Evolutionary conservation across 37 sponge, comb jelly and placozoan genomes (phyloP).

Genomic region (Bolinopsis microptera): DNA sequence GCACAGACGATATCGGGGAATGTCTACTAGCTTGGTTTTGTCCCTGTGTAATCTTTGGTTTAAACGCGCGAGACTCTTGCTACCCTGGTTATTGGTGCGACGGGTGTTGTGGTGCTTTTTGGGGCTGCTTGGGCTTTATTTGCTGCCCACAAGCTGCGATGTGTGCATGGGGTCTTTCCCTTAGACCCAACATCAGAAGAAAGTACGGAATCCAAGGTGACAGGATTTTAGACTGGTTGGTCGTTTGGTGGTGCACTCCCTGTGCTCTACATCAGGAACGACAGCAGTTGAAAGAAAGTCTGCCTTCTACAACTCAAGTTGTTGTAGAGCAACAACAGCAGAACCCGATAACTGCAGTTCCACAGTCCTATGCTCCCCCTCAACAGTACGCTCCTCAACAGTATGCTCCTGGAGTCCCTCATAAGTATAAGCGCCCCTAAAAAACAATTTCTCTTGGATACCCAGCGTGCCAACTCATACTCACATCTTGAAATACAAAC

Average conservation of each 20-base stretch:
- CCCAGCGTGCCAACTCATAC: no score
- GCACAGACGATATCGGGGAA: not conserved
- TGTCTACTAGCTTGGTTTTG: not conserved
- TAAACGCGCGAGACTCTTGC: not conserved
- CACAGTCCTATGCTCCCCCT: not conserved
- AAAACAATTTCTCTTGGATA: no score
- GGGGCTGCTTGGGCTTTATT: not conserved
- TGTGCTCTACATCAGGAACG: not conserved
- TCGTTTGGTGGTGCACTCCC: not conserved
- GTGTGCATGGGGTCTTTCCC: not conserved
- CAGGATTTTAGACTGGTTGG: not conserved
- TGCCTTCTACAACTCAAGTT: not conserved
- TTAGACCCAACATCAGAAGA: slow-evolving; percentile 18
- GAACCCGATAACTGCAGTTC: not conserved
- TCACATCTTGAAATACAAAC: no score
- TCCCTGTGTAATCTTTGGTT: not conserved
- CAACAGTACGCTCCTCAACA: not conserved
- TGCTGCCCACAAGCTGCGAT: not conserved
- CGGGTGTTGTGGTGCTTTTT: not conserved
- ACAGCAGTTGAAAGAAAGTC: not conserved
- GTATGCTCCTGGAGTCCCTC: not conserved
- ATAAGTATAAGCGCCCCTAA: no score
- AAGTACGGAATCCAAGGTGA: not conserved
- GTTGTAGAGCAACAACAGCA: not conserved
- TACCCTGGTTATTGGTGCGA: slow-evolving; percentile 29